These are phyloP conservation scores for Drosophila eugracilis DNA, from an alignment of 1,140 invertebrate species.

Conservation along the genomic window DNA sequence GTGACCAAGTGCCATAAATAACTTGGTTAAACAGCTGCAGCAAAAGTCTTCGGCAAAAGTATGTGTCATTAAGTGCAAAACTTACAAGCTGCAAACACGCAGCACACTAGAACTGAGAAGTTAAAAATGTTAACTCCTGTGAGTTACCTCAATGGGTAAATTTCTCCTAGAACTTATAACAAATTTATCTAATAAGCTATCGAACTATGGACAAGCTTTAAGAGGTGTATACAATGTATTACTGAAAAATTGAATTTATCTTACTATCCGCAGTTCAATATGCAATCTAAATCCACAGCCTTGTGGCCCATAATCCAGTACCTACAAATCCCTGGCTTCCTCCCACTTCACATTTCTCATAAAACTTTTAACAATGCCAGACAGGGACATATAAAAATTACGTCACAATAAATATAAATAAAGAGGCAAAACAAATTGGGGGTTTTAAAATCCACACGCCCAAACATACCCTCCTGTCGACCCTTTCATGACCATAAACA, in stretches of 20 bases:
- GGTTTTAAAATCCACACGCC: constrained; percentile 21
- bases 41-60: constrained; percentile 51
- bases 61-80: constrained; percentile 71
- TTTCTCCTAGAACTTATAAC: too few relatives aligned
- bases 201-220: too few relatives aligned
- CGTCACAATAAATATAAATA: constrained; percentile 55
- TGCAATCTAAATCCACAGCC: background rate
- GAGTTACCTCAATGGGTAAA: constrained; percentile 24
- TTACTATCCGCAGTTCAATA: too few relatives aligned
- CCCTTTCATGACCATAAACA: constrained; percentile 16
- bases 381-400: constrained; percentile 37
- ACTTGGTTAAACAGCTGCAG: constrained; percentile 72
- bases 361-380: constrained; percentile 31
- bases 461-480: background rate
- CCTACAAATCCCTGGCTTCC: background rate
- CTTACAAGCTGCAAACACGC: constrained; percentile 64
- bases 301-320: background rate
- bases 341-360: background rate
- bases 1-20: constrained; percentile 77
- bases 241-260: too few relatives aligned
- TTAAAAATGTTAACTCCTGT: background rate
- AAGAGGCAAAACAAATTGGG: constrained; percentile 14
- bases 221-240: too few relatives aligned
- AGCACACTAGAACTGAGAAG: constrained; percentile 19
- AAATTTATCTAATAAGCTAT: too few relatives aligned